phyloP scores from a whole-genome alignment of 2,113 vertebrate species.

The Anthoscopus minutus region DNA sequence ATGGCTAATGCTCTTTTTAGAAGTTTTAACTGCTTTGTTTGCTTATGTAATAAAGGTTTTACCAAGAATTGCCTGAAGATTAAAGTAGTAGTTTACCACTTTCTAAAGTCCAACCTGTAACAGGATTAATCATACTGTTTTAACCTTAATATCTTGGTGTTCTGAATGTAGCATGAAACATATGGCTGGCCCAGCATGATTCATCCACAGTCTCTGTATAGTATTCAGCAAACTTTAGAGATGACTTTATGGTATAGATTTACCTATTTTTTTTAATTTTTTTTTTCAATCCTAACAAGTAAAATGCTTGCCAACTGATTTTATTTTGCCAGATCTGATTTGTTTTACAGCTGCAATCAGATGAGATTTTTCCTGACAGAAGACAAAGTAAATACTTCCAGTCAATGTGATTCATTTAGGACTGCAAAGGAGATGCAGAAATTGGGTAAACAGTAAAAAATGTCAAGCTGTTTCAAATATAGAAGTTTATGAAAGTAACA shows the following conservation, averaged over 20 bases:
- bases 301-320: not conserved
- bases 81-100: not conserved
- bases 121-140: not conserved
- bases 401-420: not conserved
- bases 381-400: not conserved
- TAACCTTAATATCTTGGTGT: not conserved
- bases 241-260: not conserved
- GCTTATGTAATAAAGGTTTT: constrained; percentile 2
- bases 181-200: not conserved
- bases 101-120: not conserved
- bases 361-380: not conserved
- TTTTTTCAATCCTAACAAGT: not conserved
- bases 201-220: not conserved
- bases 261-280: not conserved
- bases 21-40: constrained; percentile 35
- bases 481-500: not conserved
- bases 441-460: constrained; percentile 14
- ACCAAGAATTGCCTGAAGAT: not conserved
- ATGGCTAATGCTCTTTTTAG: not conserved
- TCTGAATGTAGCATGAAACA: not conserved
- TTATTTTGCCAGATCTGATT: not conserved
- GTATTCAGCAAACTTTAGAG: not conserved
- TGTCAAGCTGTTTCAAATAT: constrained; percentile 9
- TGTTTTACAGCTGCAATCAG: not conserved
- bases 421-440: not conserved